Conservation (phyloP, 2,797 vertebrate species). For the Ctenosaura bakeri region DNA sequence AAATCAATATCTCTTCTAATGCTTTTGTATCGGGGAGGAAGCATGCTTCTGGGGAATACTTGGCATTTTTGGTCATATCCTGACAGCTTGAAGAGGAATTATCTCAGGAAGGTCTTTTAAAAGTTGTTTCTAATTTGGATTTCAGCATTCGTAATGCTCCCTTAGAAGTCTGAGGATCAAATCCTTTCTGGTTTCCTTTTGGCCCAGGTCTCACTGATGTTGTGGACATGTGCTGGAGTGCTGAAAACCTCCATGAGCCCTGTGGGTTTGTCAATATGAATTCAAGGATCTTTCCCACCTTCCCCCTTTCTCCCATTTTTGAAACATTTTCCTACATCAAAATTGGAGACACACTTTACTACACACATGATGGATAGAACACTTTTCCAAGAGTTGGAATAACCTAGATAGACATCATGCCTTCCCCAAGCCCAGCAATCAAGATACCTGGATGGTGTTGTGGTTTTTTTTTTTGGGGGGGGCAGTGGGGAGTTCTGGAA, state of each 20-base stretch:
- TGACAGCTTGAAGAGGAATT: conserved; percentile 31
- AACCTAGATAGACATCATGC: not conserved
- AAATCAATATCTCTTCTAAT: conserved; percentile 34
- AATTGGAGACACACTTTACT: not conserved
- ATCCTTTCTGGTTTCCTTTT: not conserved
- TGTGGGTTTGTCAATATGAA: not conserved
- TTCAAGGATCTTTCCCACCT: not conserved
- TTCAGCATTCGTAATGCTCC: not conserved
- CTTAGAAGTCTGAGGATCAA: not conserved
- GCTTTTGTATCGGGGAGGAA: conserved; percentile 20
- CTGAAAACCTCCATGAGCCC: not conserved
- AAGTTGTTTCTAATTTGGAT: not conserved
- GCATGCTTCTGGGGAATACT: not conserved
- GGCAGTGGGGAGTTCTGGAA: not conserved
- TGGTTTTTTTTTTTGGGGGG: not conserved
- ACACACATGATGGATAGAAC: not conserved
- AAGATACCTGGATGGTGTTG: not conserved
- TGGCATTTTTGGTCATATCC: not conserved
- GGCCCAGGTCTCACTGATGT: not conserved
- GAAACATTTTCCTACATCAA: not conserved
- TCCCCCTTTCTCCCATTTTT: not conserved
- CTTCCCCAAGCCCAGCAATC: no score
- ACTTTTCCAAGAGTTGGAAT: not conserved
- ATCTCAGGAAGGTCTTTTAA: conserved; percentile 10
- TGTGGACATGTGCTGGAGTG: not conserved